Conservation (phyloP, 2,888 invertebrate species). For the Apoda limacodes region DNA sequence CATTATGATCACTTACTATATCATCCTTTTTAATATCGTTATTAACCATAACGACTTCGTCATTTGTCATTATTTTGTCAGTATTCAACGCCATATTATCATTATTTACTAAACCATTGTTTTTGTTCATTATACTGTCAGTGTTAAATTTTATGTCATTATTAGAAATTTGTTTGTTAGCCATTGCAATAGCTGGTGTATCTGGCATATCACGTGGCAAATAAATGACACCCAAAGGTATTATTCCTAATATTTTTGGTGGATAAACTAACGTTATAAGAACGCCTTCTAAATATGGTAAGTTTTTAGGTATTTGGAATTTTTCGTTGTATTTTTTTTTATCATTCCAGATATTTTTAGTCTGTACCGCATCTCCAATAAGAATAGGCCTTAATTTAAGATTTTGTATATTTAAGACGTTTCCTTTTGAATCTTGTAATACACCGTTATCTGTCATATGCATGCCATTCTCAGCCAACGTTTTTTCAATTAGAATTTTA, state of each 20-base stretch:
- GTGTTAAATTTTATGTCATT: too few relatives aligned
- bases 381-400: constrained; percentile 35
- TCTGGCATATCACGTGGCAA: too few relatives aligned
- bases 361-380: constrained; percentile 29
- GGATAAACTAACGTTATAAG: constrained; percentile 31
- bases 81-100: too few relatives aligned
- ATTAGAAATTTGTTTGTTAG: too few relatives aligned
- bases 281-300: constrained; percentile 32
- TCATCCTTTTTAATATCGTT: too few relatives aligned
- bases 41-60: too few relatives aligned
- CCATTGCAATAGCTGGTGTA: too few relatives aligned
- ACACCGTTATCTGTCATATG: constrained; percentile 24
- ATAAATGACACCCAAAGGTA: constrained; percentile 32
- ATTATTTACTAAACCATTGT: too few relatives aligned
- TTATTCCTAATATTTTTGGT: constrained; percentile 34
- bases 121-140: too few relatives aligned
- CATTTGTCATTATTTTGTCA: too few relatives aligned
- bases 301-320: constrained; percentile 17
- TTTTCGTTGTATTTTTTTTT: constrained; percentile 10
- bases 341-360: constrained; percentile 20
- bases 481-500: constrained; percentile 26
- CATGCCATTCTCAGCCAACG: constrained; percentile 30
- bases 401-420: constrained; percentile 24
- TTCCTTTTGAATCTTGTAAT: constrained; percentile 27
- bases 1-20: too few relatives aligned